Evolutionary conservation across 2,797 vertebrate species (phyloP).

Genomic region (Gobionotothen gibberifrons): DNA sequence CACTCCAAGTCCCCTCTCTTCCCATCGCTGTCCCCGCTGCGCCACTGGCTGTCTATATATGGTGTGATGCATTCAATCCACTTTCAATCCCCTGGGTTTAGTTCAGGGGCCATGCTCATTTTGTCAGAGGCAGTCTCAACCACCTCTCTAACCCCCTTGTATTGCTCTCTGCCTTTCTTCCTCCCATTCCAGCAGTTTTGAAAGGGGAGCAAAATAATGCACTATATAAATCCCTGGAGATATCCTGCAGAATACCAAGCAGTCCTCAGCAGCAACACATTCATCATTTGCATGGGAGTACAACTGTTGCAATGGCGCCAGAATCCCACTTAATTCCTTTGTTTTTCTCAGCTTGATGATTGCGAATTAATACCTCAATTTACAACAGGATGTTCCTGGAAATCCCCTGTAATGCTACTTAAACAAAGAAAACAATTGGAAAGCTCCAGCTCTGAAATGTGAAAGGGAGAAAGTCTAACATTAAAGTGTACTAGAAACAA

Average conservation of each 20-base stretch:
- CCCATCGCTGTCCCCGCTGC: slow-evolving; percentile 36
- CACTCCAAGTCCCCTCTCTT: slow-evolving; percentile 41
- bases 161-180: slow-evolving; percentile 62
- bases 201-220: slow-evolving; percentile 59
- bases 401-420: slow-evolving; percentile 55
- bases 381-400: slow-evolving; percentile 47
- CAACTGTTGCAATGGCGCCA: not conserved
- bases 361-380: slow-evolving; percentile 47
- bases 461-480: slow-evolving; percentile 26
- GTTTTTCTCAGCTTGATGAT: slow-evolving; percentile 31
- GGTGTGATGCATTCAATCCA: slow-evolving; percentile 81
- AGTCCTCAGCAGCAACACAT: not conserved
- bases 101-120: slow-evolving; percentile 77
- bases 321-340: slow-evolving; percentile 46
- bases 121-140: slow-evolving; percentile 66
- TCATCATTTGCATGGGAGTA: slow-evolving; percentile 23
- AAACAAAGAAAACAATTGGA: slow-evolving; percentile 44
- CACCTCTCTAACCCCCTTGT: slow-evolving; percentile 64
- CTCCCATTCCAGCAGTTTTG: slow-evolving; percentile 56
- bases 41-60: slow-evolving; percentile 68
- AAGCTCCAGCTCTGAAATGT: slow-evolving; percentile 25
- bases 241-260: slow-evolving; percentile 46
- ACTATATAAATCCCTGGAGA: slow-evolving; percentile 59
- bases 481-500: slow-evolving; percentile 57
- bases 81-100: slow-evolving; percentile 80